Conservation (phyloP, 1,140 invertebrate genomes). For the Ectropis grisescens region DNA sequence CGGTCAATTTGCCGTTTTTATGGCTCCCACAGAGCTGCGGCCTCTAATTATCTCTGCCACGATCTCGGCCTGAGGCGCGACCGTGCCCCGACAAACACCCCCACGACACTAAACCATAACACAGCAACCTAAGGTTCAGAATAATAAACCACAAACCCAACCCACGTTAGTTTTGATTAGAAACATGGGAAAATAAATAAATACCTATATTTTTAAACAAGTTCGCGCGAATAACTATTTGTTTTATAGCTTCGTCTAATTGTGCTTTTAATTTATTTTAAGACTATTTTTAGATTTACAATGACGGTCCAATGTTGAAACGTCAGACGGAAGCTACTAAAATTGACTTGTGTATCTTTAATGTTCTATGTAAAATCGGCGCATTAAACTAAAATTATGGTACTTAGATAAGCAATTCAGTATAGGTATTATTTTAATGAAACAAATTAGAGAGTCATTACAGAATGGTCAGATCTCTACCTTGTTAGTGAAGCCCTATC, state of each 20-base stretch:
- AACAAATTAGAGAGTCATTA: constrained; percentile 19
- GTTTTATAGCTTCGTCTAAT: constrained; percentile 33
- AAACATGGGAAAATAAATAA: constrained; percentile 58
- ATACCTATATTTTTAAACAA: constrained; percentile 33
- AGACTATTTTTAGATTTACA: too few relatives aligned
- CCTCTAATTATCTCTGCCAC: constrained; percentile 65
- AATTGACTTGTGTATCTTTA: too few relatives aligned
- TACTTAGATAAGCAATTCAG: not conserved
- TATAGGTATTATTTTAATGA: constrained; percentile 8
- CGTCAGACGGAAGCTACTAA: too few relatives aligned
- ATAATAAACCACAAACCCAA: not conserved
- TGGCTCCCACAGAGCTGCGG: constrained; percentile 62
- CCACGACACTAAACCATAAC: constrained; percentile 20
- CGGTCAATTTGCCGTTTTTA: constrained; percentile 70
- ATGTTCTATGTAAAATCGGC: too few relatives aligned
- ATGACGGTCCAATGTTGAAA: too few relatives aligned
- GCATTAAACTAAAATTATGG: too few relatives aligned
- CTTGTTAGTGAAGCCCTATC: constrained; percentile 47
- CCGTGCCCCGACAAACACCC: constrained; percentile 9
- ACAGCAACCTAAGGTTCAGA: constrained; percentile 19
- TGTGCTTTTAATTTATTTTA: too few relatives aligned
- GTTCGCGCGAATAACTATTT: constrained; percentile 58
- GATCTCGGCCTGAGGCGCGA: constrained; percentile 49
- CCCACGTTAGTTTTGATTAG: constrained; percentile 18
- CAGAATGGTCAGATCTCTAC: constrained; percentile 17